Percentiles rank a stretch among this genome's conserved stretches.
phyloP scores from a whole-genome alignment of 2,888 invertebrate species.

The Phasia obesa region DNA sequence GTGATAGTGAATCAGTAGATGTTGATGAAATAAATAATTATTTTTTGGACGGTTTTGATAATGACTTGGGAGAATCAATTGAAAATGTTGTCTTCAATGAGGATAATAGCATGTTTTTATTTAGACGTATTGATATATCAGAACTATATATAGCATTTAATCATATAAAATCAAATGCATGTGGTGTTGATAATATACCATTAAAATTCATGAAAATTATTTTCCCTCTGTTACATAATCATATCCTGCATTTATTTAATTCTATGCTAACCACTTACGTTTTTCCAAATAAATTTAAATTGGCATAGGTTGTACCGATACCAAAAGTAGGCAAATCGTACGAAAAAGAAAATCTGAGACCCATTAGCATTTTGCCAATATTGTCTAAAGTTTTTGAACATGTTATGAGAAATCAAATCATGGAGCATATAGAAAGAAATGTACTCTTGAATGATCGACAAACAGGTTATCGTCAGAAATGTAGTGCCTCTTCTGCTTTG shows the following conservation, averaged over 20 bases:
- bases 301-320: neutral
- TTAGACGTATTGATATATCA: conserved; percentile 1
- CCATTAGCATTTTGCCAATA: neutral
- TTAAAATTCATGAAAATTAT: conserved; percentile 2
- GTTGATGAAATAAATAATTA: conserved; percentile 12
- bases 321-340: neutral
- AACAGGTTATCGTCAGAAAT: neutral
- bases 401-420: neutral
- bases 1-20: neutral
- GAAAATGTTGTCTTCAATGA: neutral
- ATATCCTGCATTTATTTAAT: neutral
- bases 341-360: neutral
- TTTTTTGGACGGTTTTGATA: conserved; percentile 8
- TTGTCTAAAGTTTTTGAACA: neutral
- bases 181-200: neutral
- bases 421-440: neutral
- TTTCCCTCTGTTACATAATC: neutral
- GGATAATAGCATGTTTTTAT: neutral
- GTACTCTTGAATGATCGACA: neutral
- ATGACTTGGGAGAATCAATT: neutral
- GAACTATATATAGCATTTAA: no score
- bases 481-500: neutral
- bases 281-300: conserved; percentile 4
- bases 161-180: neutral
- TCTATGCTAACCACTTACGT: neutral